Conservation (phyloP, 2,113 vertebrate species). For the Psilopsiagon aymara region DNA sequence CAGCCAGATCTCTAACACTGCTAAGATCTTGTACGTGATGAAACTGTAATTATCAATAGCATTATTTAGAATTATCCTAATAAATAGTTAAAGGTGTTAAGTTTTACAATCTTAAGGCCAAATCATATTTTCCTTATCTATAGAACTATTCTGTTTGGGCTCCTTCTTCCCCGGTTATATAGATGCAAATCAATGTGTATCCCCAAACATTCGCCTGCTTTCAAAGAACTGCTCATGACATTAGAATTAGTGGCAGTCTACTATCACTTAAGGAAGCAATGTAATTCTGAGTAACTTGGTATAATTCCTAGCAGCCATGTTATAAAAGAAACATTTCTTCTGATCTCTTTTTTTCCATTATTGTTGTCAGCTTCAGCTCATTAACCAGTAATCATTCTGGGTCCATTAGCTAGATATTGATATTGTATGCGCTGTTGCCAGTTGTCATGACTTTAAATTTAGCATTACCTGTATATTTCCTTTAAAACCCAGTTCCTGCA, state of each 20-base stretch:
- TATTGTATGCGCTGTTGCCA: not conserved
- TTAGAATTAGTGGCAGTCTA: not conserved
- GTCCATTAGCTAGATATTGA: constrained; percentile 5
- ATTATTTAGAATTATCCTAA: not conserved
- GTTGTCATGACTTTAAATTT: not conserved
- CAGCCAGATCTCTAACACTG: not conserved
- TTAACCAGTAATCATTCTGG: constrained; percentile 20
- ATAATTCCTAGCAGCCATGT: not conserved
- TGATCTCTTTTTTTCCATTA: not conserved
- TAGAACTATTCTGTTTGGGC: not conserved
- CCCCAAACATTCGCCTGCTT: not conserved
- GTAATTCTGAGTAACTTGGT: not conserved
- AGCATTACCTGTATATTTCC: constrained; percentile 20
- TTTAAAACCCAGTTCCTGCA: not conserved
- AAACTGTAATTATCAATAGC: not conserved
- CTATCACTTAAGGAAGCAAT: not conserved
- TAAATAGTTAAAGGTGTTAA: not conserved
- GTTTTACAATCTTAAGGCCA: not conserved
- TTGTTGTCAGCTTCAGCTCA: not conserved
- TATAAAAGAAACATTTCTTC: not conserved
- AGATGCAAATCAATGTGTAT: not conserved
- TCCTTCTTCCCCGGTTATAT: not conserved
- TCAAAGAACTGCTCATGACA: not conserved
- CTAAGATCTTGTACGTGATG: not conserved
- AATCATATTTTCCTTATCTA: not conserved